Evolutionary conservation across 2,113 vertebrate species (phyloP).

Genomic region (Hippoglossus stenolepis): DNA sequence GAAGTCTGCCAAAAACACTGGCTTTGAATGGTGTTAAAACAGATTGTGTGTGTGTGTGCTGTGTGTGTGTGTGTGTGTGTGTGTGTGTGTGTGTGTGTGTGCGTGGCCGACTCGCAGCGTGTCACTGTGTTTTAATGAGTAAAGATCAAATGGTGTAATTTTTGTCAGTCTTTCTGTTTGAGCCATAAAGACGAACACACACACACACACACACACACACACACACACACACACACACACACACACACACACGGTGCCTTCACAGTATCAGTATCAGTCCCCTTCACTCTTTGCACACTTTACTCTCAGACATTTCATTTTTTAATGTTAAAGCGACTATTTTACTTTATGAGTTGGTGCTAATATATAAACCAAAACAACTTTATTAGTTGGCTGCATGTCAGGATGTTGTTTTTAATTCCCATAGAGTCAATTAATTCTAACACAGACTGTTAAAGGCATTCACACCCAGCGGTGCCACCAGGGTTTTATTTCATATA

Average conservation of each 20-base stretch:
- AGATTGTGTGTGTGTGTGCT: constrained; percentile 26
- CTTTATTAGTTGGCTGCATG: not conserved
- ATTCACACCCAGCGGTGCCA: not conserved
- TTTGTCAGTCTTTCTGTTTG: constrained; percentile 13
- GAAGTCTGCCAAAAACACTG: constrained; percentile 47
- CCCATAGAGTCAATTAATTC: not conserved
- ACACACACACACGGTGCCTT: not conserved
- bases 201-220: not conserved
- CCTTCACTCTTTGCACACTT: not conserved
- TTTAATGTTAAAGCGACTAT: not conserved
- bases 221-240: not conserved
- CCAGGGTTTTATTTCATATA: too few species aligned
- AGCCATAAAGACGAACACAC: constrained; percentile 6
- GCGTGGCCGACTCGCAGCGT: constrained; percentile 29
- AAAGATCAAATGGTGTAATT: constrained; percentile 47
- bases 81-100: constrained; percentile 8
- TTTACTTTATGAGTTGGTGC: not conserved
- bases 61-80: constrained; percentile 1
- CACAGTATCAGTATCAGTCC: not conserved
- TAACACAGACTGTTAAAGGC: not conserved
- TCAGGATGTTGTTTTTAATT: too few species aligned
- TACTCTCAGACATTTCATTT: not conserved
- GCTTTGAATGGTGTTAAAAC: constrained; percentile 48
- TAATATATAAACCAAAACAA: not conserved
- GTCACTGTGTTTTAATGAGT: constrained; percentile 37